Base-by-base conservation (phyloP, 2,888 invertebrate genomes). In the Amorpha juglandis region DNA sequence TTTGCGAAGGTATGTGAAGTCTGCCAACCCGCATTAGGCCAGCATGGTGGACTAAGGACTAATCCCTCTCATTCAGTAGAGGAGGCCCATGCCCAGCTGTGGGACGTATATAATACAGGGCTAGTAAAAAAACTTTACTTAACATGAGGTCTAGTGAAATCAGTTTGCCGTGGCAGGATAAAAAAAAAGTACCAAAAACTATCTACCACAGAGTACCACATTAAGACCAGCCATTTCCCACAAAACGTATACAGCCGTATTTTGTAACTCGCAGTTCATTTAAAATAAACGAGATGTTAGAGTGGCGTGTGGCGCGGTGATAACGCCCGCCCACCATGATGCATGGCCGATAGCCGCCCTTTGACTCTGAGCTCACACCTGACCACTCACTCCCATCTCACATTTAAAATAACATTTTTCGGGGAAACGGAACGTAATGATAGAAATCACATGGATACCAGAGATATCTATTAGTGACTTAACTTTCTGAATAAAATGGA, bases 251-350 rank as follows among this genome's bases (percentile, higher is more conserved):
- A 58, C 38, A 58, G 42, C 12, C 58, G 58, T 42, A 58, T 58
- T n/a, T 58, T 58, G 58, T 58, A 58, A 58, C 58, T 38, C 58
- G 58, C 58, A 58, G 58, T 58, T 58, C 58, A 58, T 58, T 58
- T 58, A 58, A 58, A 58, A 58, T 58, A 58, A 58, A 58, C 58
- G 58, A 58, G 58, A 58, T 58, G 58, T 58, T 58, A 58, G 58
- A 38, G 58, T 58, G 48, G 55, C 73, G 80, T 77, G 82, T 70
- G 73, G 71, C 68, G 71, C 53, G 16, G 66, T 71, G 81, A 82
- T 83, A 83, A 78, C 75, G 69, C 73, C 74, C 76, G 72, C 72
- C 74, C 73, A 71, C 72, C 73, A 73, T 79, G 80, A 80, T 80
- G 81, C 75, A 78, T 78, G 78, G 63, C 64, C 65, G 81, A 80